These are phyloP conservation scores for Galerucella nymphaeae DNA, from an alignment of 2,888 invertebrate species.

Conservation along the genomic window DNA sequence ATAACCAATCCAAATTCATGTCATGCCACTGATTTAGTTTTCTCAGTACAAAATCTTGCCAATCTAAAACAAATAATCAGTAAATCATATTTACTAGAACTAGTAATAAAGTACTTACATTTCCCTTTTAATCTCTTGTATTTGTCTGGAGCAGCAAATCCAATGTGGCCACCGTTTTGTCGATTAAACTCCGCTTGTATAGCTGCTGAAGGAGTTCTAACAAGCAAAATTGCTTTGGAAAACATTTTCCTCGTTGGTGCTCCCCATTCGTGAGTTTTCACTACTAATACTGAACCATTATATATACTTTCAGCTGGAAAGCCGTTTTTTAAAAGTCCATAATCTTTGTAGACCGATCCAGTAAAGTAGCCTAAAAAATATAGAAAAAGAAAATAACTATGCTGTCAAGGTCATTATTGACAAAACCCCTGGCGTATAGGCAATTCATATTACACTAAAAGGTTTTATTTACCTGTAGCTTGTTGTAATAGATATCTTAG, in stretches of 20 bases:
- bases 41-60: constrained; percentile 76
- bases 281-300: constrained; percentile 80
- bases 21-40: constrained; percentile 77
- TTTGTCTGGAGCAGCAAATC: constrained; percentile 78
- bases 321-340: constrained; percentile 80
- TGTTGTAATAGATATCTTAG: constrained; percentile 82
- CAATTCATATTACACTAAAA: too few relatives aligned
- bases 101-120: constrained; percentile 65
- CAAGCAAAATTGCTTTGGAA: constrained; percentile 75
- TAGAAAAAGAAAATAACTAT: constrained; percentile 3
- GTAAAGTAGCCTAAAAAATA: constrained; percentile 74
- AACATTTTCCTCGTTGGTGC: constrained; percentile 70
- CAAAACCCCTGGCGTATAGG: too few relatives aligned
- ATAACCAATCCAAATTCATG: constrained; percentile 77
- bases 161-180: constrained; percentile 83
- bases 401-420: too few relatives aligned
- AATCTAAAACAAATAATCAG: constrained; percentile 67
- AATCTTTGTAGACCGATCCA: constrained; percentile 86
- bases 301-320: constrained; percentile 83
- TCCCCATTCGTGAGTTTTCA: constrained; percentile 85
- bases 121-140: constrained; percentile 72
- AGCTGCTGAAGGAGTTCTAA: constrained; percentile 78
- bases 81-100: not conserved
- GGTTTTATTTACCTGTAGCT: constrained; percentile 73
- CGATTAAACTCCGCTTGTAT: constrained; percentile 84